Conservation (phyloP, 1,140 invertebrate species). For the Acromyrmex echinatior region DNA sequence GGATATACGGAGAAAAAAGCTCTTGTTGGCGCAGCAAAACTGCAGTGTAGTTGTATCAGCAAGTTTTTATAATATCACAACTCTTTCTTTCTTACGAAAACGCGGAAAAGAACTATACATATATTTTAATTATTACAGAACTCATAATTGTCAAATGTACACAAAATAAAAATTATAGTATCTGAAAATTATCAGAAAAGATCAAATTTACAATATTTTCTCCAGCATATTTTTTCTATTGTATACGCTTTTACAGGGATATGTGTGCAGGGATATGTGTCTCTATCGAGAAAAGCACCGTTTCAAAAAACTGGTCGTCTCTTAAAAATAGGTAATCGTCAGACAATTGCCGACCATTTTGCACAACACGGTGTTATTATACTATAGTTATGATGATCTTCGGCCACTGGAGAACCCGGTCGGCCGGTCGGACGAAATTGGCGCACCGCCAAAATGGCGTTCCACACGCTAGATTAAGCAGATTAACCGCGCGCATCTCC, state of each 20-base stretch:
- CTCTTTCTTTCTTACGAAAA: neutral
- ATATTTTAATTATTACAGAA: neutral
- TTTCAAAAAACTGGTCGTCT: neutral
- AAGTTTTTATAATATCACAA: neutral
- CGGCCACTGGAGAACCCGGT: constrained; percentile 17
- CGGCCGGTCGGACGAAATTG: constrained; percentile 25
- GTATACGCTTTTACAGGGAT: neutral
- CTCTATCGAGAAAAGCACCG: neutral
- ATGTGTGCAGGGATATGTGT: neutral
- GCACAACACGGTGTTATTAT: constrained; percentile 27
- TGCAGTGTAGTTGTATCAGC: neutral
- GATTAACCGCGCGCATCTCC: constrained; percentile 64
- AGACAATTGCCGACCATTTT: constrained; percentile 46
- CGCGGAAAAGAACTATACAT: neutral
- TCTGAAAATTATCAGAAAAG: neutral
- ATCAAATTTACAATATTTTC: neutral
- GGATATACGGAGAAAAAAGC: too few species aligned
- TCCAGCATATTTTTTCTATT: too few species aligned
- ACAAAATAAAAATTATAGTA: neutral
- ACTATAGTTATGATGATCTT: constrained; percentile 39
- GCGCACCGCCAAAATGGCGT: constrained; percentile 61
- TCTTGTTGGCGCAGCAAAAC: neutral
- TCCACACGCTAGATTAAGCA: constrained; percentile 67
- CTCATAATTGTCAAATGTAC: neutral
- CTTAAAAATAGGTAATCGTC: constrained; percentile 26